Evolutionary conservation across 1,140 invertebrate genomes (phyloP).

Genomic region (Anastrepha ludens): DNA sequence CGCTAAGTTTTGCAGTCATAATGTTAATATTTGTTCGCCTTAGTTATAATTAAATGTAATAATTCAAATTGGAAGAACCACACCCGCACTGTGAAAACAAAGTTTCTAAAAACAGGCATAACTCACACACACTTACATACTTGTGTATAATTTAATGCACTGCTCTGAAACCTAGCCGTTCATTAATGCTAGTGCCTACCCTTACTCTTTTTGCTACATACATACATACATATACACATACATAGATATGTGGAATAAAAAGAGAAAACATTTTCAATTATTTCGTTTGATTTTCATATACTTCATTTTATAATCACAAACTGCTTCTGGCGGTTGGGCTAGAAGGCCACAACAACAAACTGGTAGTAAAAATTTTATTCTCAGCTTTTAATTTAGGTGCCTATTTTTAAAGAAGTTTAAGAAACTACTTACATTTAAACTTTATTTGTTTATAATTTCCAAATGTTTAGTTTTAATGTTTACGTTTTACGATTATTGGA

Average conservation of each 20-base stretch:
- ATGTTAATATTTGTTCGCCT: background rate
- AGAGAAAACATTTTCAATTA: too few species aligned
- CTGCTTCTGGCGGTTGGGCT: too few species aligned
- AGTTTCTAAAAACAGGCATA: background rate
- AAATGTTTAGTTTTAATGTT: too few species aligned
- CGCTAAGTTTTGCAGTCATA: constrained; percentile 9
- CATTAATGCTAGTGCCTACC: constrained; percentile 6
- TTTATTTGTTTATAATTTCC: too few species aligned
- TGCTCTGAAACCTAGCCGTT: background rate
- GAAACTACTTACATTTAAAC: too few species aligned
- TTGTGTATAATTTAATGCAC: background rate
- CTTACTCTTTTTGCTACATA: constrained; percentile 9
- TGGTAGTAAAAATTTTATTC: too few species aligned
- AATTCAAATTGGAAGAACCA: background rate
- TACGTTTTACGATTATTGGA: too few species aligned
- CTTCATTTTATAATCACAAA: too few species aligned
- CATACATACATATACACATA: background rate
- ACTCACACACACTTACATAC: background rate
- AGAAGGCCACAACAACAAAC: too few species aligned
- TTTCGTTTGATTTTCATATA: too few species aligned
- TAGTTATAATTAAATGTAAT: background rate
- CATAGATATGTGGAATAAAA: background rate
- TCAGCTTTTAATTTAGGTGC: too few species aligned
- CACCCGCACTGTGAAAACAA: background rate
- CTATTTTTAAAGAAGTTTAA: too few species aligned